Evolutionary conservation across 2,797 vertebrate genomes (phyloP).

Genomic region (Chaenodraco wilsoni): DNA sequence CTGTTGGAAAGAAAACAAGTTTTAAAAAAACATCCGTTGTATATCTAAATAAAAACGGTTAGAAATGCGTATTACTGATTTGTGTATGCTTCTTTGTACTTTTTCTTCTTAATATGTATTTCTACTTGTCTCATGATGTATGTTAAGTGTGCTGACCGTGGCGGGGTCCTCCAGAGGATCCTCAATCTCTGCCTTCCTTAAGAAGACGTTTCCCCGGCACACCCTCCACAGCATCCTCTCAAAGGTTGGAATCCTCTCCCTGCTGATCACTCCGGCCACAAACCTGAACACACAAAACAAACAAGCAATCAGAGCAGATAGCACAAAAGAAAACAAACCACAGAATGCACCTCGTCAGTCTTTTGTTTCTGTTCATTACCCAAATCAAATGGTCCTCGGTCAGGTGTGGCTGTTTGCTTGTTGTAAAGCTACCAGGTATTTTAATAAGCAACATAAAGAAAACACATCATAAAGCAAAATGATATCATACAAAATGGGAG

Average conservation of each 20-base stretch:
- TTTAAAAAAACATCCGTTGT: conserved; percentile 3
- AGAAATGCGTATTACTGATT: neutral
- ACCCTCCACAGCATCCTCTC: conserved; percentile 98
- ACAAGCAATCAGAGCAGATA: neutral
- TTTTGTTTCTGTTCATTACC: neutral
- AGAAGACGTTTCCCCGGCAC: conserved; percentile 96
- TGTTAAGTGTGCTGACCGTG: conserved; percentile 83
- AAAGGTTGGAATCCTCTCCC: conserved; percentile 95
- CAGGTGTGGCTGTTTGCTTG: neutral
- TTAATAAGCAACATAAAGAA: no score
- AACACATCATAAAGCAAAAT: neutral
- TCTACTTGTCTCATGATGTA: neutral
- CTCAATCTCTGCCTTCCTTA: conserved; percentile 96
- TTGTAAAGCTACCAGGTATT: neutral
- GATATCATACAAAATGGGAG: neutral
- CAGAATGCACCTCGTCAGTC: neutral
- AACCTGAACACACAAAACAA: conserved; percentile 81
- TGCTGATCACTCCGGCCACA: conserved; percentile 95
- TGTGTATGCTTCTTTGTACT: neutral
- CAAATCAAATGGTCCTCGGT: neutral
- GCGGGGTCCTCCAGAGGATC: conserved; percentile 95
- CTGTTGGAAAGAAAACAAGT: conserved; percentile 69
- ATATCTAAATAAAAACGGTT: neutral
- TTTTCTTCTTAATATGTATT: neutral
- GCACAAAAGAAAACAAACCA: neutral